Base-by-base conservation (phyloP, 2,888 invertebrate species). In the Trypoxylon attenuatum region DNA sequence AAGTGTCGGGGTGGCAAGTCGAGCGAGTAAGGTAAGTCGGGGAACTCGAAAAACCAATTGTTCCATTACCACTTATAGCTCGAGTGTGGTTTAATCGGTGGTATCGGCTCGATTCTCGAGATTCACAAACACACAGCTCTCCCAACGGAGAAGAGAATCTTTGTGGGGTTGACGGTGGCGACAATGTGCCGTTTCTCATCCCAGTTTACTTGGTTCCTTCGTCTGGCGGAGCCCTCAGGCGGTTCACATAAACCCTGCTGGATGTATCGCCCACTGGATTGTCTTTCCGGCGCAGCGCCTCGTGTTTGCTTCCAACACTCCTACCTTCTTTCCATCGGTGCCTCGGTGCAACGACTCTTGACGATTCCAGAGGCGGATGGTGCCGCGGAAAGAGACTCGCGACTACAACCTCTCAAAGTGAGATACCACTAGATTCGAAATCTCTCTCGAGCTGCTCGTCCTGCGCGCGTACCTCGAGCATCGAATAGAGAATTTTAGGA, bases 251-350 rank as follows among this genome's bases (percentile, higher is more conserved):
- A 71, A 68, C 57, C 55, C 33, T 42, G 43, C 43, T 47, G 46
- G 55, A 77, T 63, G 71, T 77, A 77, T 71, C 55, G 27, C 50
- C 68, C 42, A 42, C 41, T 43, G 62, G 73, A 75, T 75, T 71
- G 69, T 71, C 71, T 57, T 56, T 38, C 53, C 49, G 25, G 33
- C n/a, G n/a, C n/a, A n/a, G n/a, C n/a, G n/a, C n/a, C n/a, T 55
- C 47, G 51, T 69, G 59, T 72, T 68, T 65, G 56, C 60, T 53
- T 52, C 23, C 38, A 25, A 27, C 54, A 39, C 27, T 50, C 47
- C 27, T 50, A 22, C 56, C 53, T 33, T 47, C 46, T 43, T 53
- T 56, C 46, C 25, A 41, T 27, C 8, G 43, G 43, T 43, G 38
- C 22, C 39, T 13, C 15, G 27, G 29, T 45, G 15, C 8, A 22